Conservation (phyloP, 1,140 invertebrate genomes). For the Lineus longissimus region DNA sequence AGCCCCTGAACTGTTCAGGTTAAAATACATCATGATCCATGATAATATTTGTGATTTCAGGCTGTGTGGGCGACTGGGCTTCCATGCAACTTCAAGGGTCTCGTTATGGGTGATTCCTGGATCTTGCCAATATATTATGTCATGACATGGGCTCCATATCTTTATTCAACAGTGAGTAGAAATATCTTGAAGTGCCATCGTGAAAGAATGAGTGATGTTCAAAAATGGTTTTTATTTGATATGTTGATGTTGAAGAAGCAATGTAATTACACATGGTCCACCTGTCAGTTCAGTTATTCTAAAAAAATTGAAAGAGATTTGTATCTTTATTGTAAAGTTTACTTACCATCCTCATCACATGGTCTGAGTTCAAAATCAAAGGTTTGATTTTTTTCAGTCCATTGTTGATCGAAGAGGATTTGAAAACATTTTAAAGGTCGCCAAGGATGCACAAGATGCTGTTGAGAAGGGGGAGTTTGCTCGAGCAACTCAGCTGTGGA, state of each 20-base stretch:
- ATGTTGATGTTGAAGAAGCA: no score
- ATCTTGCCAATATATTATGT: slow-evolving; percentile 78
- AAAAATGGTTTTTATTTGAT: slow-evolving; percentile 1
- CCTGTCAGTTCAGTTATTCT: no score
- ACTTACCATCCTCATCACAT: no score
- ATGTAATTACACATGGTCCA: no score
- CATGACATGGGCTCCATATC: slow-evolving; percentile 72
- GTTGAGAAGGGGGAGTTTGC: slow-evolving; percentile 55
- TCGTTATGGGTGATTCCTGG: slow-evolving; percentile 81
- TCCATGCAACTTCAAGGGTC: slow-evolving; percentile 68
- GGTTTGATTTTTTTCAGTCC: slow-evolving; percentile 56
- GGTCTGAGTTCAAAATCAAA: no score
- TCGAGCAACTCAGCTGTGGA: slow-evolving; percentile 65
- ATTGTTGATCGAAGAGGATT: slow-evolving; percentile 55
- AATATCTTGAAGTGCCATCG: background rate
- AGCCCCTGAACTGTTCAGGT: no score
- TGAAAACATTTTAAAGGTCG: slow-evolving; percentile 40
- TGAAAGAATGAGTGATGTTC: background rate
- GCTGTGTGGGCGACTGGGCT: slow-evolving; percentile 64
- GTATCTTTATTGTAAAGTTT: no score
- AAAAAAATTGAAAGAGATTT: no score
- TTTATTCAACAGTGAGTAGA: slow-evolving; percentile 64
- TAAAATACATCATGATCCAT: no score
- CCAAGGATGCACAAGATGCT: slow-evolving; percentile 41
- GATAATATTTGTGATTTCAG: no score